Conservation (phyloP, 1,140 invertebrate species). For the Drosophila lini region DNA sequence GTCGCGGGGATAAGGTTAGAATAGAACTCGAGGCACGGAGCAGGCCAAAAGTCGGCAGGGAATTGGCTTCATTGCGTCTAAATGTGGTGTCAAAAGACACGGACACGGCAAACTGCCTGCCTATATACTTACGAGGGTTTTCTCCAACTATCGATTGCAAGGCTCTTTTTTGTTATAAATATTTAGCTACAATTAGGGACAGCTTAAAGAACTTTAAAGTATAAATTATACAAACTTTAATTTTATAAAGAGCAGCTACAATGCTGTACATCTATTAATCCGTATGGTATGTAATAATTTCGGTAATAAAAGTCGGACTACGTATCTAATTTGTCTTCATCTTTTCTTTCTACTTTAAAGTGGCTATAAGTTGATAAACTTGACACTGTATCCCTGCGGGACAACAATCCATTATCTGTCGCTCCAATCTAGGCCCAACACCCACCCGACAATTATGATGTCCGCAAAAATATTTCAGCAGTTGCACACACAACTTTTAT, state of each 20-base stretch:
- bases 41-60: slow-evolving; percentile 40
- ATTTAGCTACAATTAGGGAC: neutral
- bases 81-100: slow-evolving; percentile 70
- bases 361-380: neutral
- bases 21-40: slow-evolving; percentile 13
- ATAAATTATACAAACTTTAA: neutral
- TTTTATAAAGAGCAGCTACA: too few species aligned
- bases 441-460: slow-evolving; percentile 73
- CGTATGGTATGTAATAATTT: too few species aligned
- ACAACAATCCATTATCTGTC: slow-evolving; percentile 39
- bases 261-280: too few species aligned
- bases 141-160: slow-evolving; percentile 21
- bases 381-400: neutral
- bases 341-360: neutral
- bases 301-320: too few species aligned
- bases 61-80: slow-evolving; percentile 80
- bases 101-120: slow-evolving; percentile 8
- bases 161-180: neutral
- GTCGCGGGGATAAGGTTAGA: slow-evolving; percentile 2
- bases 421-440: slow-evolving; percentile 26
- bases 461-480: slow-evolving; percentile 63
- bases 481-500: slow-evolving; percentile 29
- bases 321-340: neutral
- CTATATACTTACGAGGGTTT: neutral
- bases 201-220: neutral